A percentile compares a stretch with the other conserved stretches of the same genome.
These are phyloP conservation scores for Patella pellucida DNA, from an alignment of 2,888 invertebrate species.

Conservation along the genomic window DNA sequence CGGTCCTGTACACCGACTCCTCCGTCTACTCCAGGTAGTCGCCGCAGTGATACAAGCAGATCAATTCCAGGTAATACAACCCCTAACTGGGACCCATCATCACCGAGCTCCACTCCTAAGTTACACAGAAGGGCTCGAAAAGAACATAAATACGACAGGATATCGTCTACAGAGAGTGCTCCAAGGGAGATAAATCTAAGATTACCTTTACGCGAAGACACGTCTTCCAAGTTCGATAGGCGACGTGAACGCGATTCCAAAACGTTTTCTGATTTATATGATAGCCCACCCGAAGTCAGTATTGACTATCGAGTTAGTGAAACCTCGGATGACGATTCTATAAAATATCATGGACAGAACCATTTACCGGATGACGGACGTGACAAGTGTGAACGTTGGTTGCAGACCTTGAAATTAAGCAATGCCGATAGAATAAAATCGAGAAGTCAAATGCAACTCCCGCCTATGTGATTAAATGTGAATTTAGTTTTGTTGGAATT, in stretches of 20 bases:
- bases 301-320: slow-evolving; percentile 31
- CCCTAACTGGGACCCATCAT: slow-evolving; percentile 35
- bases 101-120: slow-evolving; percentile 44
- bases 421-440: slow-evolving; percentile 56
- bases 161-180: slow-evolving; percentile 28
- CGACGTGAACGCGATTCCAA: slow-evolving; percentile 20
- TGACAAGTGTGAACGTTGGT: slow-evolving; percentile 57
- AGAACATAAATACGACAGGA: slow-evolving; percentile 19
- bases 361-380: slow-evolving; percentile 41
- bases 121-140: slow-evolving; percentile 25
- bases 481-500: no score
- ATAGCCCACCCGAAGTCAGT: slow-evolving; percentile 27
- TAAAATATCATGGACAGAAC: slow-evolving; percentile 26
- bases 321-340: slow-evolving; percentile 30
- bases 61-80: slow-evolving; percentile 41
- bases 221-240: slow-evolving; percentile 24
- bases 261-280: slow-evolving; percentile 21
- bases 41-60: slow-evolving; percentile 36
- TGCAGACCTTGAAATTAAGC: slow-evolving; percentile 53
- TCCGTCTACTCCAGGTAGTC: slow-evolving; percentile 56
- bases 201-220: slow-evolving; percentile 29
- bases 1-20: slow-evolving; percentile 54
- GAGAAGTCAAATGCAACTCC: slow-evolving; percentile 58
- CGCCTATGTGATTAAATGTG: slow-evolving; percentile 42
- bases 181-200: slow-evolving; percentile 13